Base-by-base conservation (phyloP, 2,113 vertebrate genomes). In the Lota lota region DNA sequence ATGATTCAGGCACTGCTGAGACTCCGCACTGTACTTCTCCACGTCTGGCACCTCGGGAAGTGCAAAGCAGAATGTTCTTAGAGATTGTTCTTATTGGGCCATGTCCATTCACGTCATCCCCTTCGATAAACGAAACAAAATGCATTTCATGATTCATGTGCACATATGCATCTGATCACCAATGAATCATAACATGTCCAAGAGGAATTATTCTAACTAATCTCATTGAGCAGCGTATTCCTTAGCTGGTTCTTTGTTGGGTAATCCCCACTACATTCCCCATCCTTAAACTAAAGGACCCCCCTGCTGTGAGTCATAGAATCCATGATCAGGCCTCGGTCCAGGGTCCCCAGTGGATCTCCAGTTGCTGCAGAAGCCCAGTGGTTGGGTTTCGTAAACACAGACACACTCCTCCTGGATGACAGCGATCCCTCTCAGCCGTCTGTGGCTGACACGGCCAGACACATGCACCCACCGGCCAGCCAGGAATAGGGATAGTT, bases 381-480 rank as follows among this genome's bases (percentile, higher is more conserved):
- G 75, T 80, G 68, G 74, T 16, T 60, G 19, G 84, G 78, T 61
- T 87, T 86, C 80, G 81, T 76, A 85, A 88, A 88, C 83, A 84
- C 70, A 76, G 83, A 82, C 78, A 68, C 77, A 78, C 78, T 83
- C 54, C 53, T 54, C 53, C n/a, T 56, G 19, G 62, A 40, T 60
- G 77, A 65, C 74, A 75, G 80, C 80, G 81, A 68, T 63, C 75
- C 75, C 73, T 70, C 68, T 67, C 70, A 66, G 77, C 68, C 69
- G 72, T 64, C 66, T 59, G 53, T 62, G 20, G 20, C 69, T 83
- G 83, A 88, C 76, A 68, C 75, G 68, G 66, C 47, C 68, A 59
- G 73, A 88, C 90, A 91, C 83, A 86, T 90, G 88, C 67, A 69
- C 54, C 73, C 65, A 76, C 74, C 82, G 77, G 79, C 66, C 81